Base-by-base conservation (phyloP, 2,888 invertebrate genomes). In the Lithodes maja region DNA sequence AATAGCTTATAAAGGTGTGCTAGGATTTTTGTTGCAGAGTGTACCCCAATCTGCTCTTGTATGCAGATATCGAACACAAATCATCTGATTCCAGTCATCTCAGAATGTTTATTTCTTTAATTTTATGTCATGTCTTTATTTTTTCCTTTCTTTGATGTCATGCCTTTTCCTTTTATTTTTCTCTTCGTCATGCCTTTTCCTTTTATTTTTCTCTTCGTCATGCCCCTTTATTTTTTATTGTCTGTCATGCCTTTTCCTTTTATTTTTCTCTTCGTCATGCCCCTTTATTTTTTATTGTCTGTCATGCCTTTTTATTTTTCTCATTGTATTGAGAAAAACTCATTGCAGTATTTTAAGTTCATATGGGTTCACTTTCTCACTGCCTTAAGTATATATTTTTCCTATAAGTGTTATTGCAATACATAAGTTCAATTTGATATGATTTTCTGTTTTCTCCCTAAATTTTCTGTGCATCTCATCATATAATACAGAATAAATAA, bases 61-160 rank as follows among this genome's bases (percentile, higher is more conserved):
- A 83, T 74, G 17, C 7, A 69, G 54, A 83, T 49, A 49, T 15
- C 71, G 83, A 83, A 83, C 83, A 83, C 83, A 83, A 33, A 83
- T 83, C 83, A 83, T 83, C 75, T 75, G 75, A 83, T 83, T 83
- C 83, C 83, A 83, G 55, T 83, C 83, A 83, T 83, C 83, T 33
- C 75, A 53, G 33, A 75, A 55, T 83, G 74, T 17, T 75, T 54
- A n/a, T 12, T n/a, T 17, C 17, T 71, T 71, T 71, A 5, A 71
- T 71, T 71, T 71, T n/a, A n/a, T 71, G 12, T 71, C 17, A 2
- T 71, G 1, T 71, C 17, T 71, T n/a, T n/a, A n/a, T 71, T n/a
- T 71, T 71, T n/a, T 71, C n/a, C 5, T 71, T 71, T 12, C n/a
- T 71, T 12, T 71, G 12, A 5, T n/a, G 17, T 71, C 15, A 71